Base-by-base conservation (phyloP, 92 coral and sea anemone species). In the Chrysogorgia sp. region DNA sequence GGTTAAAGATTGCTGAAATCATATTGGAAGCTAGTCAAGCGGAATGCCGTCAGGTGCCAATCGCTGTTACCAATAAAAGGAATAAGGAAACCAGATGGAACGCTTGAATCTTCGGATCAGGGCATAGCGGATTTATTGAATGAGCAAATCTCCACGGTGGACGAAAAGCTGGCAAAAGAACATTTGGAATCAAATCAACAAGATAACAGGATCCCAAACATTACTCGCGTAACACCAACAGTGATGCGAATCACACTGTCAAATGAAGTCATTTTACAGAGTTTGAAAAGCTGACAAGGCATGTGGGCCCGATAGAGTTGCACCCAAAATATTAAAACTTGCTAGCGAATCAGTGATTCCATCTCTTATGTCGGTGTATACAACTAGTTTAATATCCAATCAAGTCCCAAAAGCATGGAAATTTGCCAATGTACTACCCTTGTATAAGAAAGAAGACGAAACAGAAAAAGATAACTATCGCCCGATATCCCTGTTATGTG, bases 11-110 rank as follows among this genome's bases (percentile, higher is more conserved):
- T 72, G 62, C 56, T n/a, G n/a, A 74, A 75, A 29, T 67, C 88
- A 10, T 80, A 79, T 65, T 84, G 88, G 88, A 79, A 50, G 23
- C 75, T 45, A 32, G 15, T 84, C n/a, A 85, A n/a, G n/a, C n/a
- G 62, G 52, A 62, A 53, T 21, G 84, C 81, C 28, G 43, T 76
- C 4, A 40, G 21, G 28, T 29, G 53, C 2, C 15, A 17, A 48
- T 52, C 83, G 5, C 5, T 37, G 12, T 37, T 12, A 20, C 70
- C 79, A 14, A 70, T 81, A 69, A 6, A 69, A 12, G 85, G 72
- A 14, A 81, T 81, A 19, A 71, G 74, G 15, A 58, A 47, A 22
- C 34, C 29, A 8, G 70, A 81, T 20, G 74, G 56, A 19, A 1
- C 1, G 3, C 17, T 84, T 23, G 80, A 31, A 20, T 58, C 75